Conservation (phyloP, 2,888 invertebrate genomes). For the Oconnorella tubifera region DNA sequence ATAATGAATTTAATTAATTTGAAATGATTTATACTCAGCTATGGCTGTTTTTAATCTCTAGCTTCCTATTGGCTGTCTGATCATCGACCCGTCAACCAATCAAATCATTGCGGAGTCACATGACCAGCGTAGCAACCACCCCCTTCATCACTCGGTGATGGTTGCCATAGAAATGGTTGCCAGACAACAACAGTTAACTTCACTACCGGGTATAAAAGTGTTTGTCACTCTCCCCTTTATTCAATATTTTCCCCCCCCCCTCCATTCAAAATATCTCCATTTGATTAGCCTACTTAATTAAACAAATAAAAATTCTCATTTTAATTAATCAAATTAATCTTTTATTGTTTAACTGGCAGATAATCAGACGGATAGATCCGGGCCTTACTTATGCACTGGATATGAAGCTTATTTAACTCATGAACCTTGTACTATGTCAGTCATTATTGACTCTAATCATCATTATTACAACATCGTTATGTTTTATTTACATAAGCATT, state of each 20-base stretch:
- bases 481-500: constrained; percentile 6
- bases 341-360: no score
- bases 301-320: no score
- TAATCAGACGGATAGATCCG: no score
- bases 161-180: constrained; percentile 81
- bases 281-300: no score
- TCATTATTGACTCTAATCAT: constrained; percentile 16
- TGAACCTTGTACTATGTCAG: constrained; percentile 83
- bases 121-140: constrained; percentile 60
- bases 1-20: no score
- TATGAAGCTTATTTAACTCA: constrained; percentile 76
- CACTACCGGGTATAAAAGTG: neutral
- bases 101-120: constrained; percentile 69
- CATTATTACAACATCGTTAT: neutral
- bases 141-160: constrained; percentile 80
- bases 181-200: constrained; percentile 63
- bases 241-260: no score
- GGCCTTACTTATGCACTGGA: constrained; percentile 62
- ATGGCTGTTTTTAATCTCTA: constrained; percentile 10
- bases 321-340: no score
- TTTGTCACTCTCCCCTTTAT: no score
- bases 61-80: constrained; percentile 19
- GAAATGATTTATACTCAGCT: no score
- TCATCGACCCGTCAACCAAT: constrained; percentile 71
- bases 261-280: no score